Base-by-base conservation (phyloP, 2,797 vertebrate species). In the Triplophysa bombifrons region DNA sequence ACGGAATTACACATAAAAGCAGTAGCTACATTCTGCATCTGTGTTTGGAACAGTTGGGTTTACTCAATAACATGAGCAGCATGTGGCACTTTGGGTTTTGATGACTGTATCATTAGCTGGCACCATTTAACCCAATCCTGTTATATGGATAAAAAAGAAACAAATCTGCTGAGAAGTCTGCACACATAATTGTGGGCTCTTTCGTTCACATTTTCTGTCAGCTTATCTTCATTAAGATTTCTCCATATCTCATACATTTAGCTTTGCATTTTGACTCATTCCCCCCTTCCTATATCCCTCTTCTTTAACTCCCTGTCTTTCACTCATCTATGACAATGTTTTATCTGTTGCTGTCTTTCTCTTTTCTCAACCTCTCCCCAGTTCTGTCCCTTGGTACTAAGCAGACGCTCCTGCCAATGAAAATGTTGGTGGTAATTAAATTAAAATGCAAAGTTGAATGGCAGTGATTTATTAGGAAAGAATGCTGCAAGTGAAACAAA, bases 391-490 rank as follows among this genome's bases (percentile, higher is more conserved):
- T 69, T 88, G 87, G 80, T 76, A 84, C 83, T 89, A 76, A 84
- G 86, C 85, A 87, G 86, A 80, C 88, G 87, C 82, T 90, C 88
- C 90, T 80, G 86, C 90, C 93, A 93, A 84, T 87, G 91, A 90
- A 86, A 93, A 89, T 90, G 78, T 75, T 90, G 83, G 85, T 85
- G 85, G 90, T 89, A 87, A 89, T 92, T 93, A 90, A 92, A 93
- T 93, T 89, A 89, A 92, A 91, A 88, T 84, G 81, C 85, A 79
- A 87, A 88, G 88, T 83, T 90, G 83, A 93, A 91, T 83, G 83
- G 81, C 89, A 88, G 82, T 91, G 88, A 95, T 93, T 94, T 90
- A 94, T 91, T 88, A 64, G 91, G 84, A 91, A 87, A 76, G 84
- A 88, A 87, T 82, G 84, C 78, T 88, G 85, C 86, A 84, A 82